Percentiles rank a stretch among this genome's conserved stretches.
phyloP scores from a whole-genome alignment of 2,113 vertebrate species.

The Romanogobio albipinnatus region DNA sequence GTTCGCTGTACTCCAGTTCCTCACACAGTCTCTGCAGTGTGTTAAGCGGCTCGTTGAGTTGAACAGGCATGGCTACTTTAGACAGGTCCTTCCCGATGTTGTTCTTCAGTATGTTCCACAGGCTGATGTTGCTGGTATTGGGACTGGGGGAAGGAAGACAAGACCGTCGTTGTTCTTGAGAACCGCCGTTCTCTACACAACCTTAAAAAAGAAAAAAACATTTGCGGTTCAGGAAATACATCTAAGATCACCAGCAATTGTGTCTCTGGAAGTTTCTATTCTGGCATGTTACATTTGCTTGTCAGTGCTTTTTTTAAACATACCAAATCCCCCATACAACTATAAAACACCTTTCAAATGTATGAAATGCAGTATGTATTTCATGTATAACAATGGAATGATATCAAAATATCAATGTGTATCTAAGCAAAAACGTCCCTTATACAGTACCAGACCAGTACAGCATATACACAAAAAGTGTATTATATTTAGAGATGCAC shows the following conservation, averaged over 20 bases:
- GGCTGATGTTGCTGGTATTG: conserved; percentile 87
- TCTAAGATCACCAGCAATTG: background rate
- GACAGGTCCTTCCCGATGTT: conserved; percentile 98
- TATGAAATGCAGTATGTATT: no score
- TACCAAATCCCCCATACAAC: background rate
- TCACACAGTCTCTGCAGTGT: conserved; percentile 94
- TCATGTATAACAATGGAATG: background rate
- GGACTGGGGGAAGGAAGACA: conserved; percentile 85
- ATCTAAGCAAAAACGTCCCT: no score
- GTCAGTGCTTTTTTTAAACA: background rate
- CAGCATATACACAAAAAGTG: no score
- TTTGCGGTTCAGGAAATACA: conserved; percentile 1
- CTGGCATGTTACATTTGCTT: background rate
- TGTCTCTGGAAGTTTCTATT: background rate
- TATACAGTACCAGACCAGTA: no score
- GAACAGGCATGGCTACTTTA: conserved; percentile 96
- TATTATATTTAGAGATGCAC: no score
- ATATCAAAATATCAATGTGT: background rate
- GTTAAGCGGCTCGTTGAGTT: conserved; percentile 94
- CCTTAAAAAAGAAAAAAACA: conserved; percentile 64
- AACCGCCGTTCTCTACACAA: conserved; percentile 71
- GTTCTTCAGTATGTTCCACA: conserved; percentile 97
- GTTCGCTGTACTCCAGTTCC: conserved; percentile 96
- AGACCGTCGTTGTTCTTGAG: conserved; percentile 74
- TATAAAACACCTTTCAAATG: background rate